These are phyloP conservation scores for Diuraphis noxia DNA, from an alignment of 1,140 invertebrate genomes.

Conservation along the genomic window DNA sequence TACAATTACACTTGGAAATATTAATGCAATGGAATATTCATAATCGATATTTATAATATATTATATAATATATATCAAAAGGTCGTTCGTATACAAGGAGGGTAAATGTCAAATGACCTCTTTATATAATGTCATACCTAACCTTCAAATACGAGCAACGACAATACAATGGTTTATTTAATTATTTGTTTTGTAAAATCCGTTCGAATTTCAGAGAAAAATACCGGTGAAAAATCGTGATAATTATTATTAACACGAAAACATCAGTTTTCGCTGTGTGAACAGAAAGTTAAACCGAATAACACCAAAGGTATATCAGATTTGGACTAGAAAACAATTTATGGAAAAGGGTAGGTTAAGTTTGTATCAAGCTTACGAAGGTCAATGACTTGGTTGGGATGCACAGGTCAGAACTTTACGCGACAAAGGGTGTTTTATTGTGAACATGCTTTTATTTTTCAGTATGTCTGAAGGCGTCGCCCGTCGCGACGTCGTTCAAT, in stretches of 20 bases:
- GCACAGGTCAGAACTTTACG: slow-evolving; percentile 10
- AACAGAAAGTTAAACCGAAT: not conserved
- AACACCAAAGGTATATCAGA: not conserved
- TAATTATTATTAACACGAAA: not conserved
- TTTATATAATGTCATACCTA: not conserved
- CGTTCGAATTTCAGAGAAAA: not conserved
- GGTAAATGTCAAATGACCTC: slow-evolving; percentile 29
- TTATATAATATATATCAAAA: slow-evolving; percentile 19
- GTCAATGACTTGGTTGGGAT: not conserved
- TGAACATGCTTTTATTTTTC: not conserved
- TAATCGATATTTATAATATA: slow-evolving; percentile 27
- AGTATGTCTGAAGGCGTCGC: not conserved
- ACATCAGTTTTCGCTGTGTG: not conserved
- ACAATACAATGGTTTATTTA: not conserved
- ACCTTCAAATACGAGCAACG: not conserved
- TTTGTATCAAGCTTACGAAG: slow-evolving; percentile 2
- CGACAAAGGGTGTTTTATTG: not conserved
- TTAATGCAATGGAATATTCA: not conserved
- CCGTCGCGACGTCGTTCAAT: not conserved
- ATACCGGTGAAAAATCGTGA: not conserved
- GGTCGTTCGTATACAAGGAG: slow-evolving; percentile 23
- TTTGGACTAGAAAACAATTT: slow-evolving; percentile 24
- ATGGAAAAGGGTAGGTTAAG: slow-evolving; percentile 30
- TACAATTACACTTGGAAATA: slow-evolving; percentile 2
- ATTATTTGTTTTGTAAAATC: not conserved